Percentiles rank a stretch among this genome's conserved stretches.
Conservation (phyloP, 2,797 vertebrate genomes). For the Gobionotothen gibberifrons region DNA sequence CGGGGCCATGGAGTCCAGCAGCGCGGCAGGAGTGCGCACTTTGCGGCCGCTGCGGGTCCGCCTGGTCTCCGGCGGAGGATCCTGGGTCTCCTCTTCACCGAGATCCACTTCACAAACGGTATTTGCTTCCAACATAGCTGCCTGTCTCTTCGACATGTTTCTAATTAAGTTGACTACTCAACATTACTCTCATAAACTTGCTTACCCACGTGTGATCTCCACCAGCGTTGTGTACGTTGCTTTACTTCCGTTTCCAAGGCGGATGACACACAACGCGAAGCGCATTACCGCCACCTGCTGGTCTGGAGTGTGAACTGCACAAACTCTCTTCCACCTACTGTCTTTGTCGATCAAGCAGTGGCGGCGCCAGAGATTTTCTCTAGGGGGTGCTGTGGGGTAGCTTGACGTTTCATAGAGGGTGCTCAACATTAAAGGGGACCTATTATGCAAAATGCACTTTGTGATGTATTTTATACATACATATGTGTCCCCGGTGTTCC, state of each 20-base stretch:
- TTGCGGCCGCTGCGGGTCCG: conserved; percentile 83
- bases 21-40: conserved; percentile 66
- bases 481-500: no score
- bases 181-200: conserved; percentile 11
- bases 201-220: conserved; percentile 58
- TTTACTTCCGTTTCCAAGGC: conserved; percentile 42
- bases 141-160: conserved; percentile 63
- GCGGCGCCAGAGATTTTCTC: no score
- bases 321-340: no score
- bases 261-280: background rate
- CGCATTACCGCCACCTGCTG: conserved; percentile 31
- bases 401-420: no score
- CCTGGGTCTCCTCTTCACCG: conserved; percentile 37
- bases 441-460: no score
- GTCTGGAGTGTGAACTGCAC: conserved; percentile 23
- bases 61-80: conserved; percentile 53
- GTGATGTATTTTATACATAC: no score
- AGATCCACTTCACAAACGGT: background rate
- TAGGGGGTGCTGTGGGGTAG: no score
- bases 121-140: background rate
- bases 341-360: no score
- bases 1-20: conserved; percentile 45
- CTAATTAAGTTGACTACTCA: background rate
- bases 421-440: no score
- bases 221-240: conserved; percentile 3